Base-by-base conservation (phyloP, 2,797 vertebrate species). In the Psittacula echo region DNA sequence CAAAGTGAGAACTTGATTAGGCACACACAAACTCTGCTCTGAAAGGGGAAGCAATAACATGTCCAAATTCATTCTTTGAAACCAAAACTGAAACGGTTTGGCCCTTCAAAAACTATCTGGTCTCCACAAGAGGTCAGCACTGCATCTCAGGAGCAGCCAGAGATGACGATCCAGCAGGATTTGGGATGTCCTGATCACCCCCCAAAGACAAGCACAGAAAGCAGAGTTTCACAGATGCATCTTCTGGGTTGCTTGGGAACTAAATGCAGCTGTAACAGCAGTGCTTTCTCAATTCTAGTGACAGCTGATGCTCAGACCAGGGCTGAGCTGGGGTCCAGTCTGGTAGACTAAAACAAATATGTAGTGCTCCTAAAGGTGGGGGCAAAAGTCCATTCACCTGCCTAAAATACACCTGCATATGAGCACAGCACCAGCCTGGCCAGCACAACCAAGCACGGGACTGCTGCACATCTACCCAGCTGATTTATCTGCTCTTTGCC, bases 91-190 rank as follows among this genome's bases (percentile, higher is more conserved):
- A 71, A 58, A 23, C 9, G 4, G 10, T n/a, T 72, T 53, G 18
- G 19, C 39, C 14, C 21, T 72, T 94, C 15, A 42, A 50, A 45
- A 77, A 12, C 5, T 3, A 10, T 1, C 20, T 16, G 2, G 56
- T 75, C 41, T 87, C 94, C 95, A 95, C 61, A 60, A 92, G 95
- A 90, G 92, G 93, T 93, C 95, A 94, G 93, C 90, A 94, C 0
- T 93, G 65, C 66, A 85, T n/a, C 37, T 66, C 56, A 5, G 11
- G 12, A 56, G 32, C 13, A 20, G 29, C 11, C 27, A 45, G 76
- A 34, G 30, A 34, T 1, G 12, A 41, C 1, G 14, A 12, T 1
- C 29, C 61, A 22, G 48, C 34, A 85, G 64, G 22, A 76, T 26
- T 32, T 2, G 1, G 13, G 30, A 73, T 19, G 58, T 64, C 67